Percentiles rank a stretch among this genome's conserved stretches.
phyloP scores from a whole-genome alignment of 2,113 vertebrate genomes.

The Myxocyprinus asiaticus region DNA sequence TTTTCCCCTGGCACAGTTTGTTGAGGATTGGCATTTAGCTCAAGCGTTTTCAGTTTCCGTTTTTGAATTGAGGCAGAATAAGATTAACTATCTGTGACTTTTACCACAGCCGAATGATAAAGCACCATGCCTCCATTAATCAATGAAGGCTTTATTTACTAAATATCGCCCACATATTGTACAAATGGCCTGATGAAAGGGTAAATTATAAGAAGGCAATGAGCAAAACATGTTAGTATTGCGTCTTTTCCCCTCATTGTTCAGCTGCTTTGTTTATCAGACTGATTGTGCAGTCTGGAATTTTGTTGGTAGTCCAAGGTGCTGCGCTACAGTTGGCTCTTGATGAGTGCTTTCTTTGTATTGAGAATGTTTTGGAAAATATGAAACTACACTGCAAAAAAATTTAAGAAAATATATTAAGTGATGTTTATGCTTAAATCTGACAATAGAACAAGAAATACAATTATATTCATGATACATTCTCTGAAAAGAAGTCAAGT shows the following conservation, averaged over 20 bases:
- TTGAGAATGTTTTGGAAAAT: conserved; percentile 33
- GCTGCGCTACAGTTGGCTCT: conserved; percentile 37
- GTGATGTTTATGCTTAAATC: background rate
- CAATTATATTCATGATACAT: background rate
- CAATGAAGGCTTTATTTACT: conserved; percentile 66
- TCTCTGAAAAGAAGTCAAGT: too few species aligned
- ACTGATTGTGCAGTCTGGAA: conserved; percentile 35
- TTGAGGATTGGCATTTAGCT: conserved; percentile 35
- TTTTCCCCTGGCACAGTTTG: conserved; percentile 21
- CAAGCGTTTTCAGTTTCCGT: conserved; percentile 46
- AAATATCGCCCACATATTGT: conserved; percentile 61
- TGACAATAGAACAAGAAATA: background rate
- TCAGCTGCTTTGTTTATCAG: conserved; percentile 66
- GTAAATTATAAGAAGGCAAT: conserved; percentile 68
- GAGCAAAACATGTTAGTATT: conserved; percentile 64
- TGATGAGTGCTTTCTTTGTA: conserved; percentile 44
- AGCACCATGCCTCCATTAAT: conserved; percentile 57
- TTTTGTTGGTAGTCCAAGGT: conserved; percentile 46
- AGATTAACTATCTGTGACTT: conserved; percentile 52
- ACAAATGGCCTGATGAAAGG: conserved; percentile 74
- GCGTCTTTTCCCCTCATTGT: conserved; percentile 51
- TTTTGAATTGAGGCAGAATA: conserved; percentile 52
- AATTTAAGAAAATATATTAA: background rate
- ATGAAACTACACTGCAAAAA: background rate
- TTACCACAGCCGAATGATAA: conserved; percentile 40